Percentiles rank a stretch among this genome's conserved stretches.
These are phyloP conservation scores for Phengaris alcon DNA, from an alignment of 2,888 invertebrate genomes.

Conservation along the genomic window DNA sequence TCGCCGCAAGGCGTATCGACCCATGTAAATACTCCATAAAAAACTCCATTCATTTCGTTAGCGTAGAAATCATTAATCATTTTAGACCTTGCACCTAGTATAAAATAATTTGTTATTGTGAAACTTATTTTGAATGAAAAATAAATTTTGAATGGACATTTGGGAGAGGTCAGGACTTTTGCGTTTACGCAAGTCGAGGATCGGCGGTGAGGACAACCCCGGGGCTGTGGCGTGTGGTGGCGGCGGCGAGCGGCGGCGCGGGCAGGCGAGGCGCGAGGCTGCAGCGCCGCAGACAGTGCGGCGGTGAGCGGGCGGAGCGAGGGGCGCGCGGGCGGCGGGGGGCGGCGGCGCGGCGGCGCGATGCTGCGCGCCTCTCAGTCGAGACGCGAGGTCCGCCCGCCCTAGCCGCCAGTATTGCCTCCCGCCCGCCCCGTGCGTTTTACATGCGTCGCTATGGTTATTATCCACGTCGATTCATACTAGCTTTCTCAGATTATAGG, in stretches of 20 bases:
- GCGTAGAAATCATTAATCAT: no score
- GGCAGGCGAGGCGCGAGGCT: conserved; percentile 59
- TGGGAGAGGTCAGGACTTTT: background rate
- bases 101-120: no score
- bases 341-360: conserved; percentile 80
- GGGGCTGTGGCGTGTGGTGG: conserved; percentile 41
- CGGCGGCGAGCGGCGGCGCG: conserved; percentile 43
- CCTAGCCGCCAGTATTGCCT: conserved; percentile 72
- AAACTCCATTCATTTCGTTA: no score
- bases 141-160: background rate
- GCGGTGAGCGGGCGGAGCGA: conserved; percentile 52
- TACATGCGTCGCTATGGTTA: conserved; percentile 48
- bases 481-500: conserved; percentile 53
- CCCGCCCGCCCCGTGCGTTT: conserved; percentile 70
- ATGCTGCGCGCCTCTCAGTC: conserved; percentile 84
- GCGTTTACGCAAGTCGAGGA: background rate
- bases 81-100: no score
- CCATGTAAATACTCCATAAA: no score
- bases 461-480: conserved; percentile 44
- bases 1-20: no score
- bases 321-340: conserved; percentile 46
- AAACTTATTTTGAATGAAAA: background rate
- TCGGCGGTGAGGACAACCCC: conserved; percentile 11
- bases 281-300: conserved; percentile 69
- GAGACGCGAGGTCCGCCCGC: conserved; percentile 81